A percentile compares a stretch with the other conserved stretches of the same genome.
These are phyloP conservation scores for Pardalotus punctatus DNA, from an alignment of 2,113 vertebrate genomes.

Conservation along the genomic window DNA sequence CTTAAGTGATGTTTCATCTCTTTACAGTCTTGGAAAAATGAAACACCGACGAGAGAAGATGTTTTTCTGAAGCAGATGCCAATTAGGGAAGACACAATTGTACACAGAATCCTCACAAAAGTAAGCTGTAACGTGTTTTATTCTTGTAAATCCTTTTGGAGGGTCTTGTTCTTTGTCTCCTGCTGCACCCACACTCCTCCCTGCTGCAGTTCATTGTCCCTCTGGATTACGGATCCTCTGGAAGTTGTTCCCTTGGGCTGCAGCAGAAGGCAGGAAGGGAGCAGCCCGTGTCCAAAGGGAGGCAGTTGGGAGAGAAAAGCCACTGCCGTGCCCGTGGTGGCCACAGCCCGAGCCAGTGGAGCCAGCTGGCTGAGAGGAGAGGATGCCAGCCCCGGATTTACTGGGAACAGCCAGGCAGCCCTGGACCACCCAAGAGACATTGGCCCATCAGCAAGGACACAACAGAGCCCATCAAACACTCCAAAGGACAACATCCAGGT, in stretches of 20 bases:
- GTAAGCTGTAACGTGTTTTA: not conserved
- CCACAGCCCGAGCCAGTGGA: not conserved
- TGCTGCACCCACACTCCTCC: not conserved
- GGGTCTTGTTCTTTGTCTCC: not conserved
- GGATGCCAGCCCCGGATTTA: not conserved
- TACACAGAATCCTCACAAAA: not conserved
- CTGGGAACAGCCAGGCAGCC: conserved; percentile 40
- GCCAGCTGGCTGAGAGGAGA: conserved; percentile 48
- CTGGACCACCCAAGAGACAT: not conserved
- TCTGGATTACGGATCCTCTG: not conserved
- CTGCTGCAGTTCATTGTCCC: not conserved
- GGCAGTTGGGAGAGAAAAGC: not conserved
- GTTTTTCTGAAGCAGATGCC: not conserved
- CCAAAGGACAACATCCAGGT: not conserved
- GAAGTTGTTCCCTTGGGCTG: not conserved
- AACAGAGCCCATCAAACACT: not conserved
- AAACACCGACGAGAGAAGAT: not conserved
- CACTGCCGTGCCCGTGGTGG: not conserved
- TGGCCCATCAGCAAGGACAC: conserved; percentile 7
- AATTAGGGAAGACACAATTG: not conserved
- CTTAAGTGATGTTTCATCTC: not conserved
- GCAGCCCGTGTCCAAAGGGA: not conserved
- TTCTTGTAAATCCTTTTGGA: not conserved
- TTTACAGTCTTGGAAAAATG: not conserved
- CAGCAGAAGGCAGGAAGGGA: not conserved